Conservation (phyloP, 2,113 vertebrate genomes). For the Serranochromis macrocephalus region DNA sequence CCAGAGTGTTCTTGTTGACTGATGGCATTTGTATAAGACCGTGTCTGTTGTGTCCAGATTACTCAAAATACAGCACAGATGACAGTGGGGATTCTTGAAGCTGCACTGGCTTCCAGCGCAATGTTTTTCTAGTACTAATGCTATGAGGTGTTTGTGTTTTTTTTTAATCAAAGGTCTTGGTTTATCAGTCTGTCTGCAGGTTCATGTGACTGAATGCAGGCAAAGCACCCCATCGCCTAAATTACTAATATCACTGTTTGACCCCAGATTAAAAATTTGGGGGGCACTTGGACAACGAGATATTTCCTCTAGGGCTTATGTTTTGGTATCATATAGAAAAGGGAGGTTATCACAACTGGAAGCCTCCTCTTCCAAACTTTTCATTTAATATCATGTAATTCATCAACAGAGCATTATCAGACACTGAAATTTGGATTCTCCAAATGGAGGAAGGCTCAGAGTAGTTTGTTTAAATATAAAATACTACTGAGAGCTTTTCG, state of each 20-base stretch:
- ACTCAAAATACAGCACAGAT: not conserved
- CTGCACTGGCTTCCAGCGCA: not conserved
- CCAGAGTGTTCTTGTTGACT: not conserved
- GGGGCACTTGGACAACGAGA: not conserved
- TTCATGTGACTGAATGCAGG: not conserved
- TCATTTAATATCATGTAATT: not conserved
- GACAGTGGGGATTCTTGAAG: not conserved
- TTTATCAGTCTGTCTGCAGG: not conserved
- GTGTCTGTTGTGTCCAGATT: not conserved
- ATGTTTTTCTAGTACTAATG: not conserved
- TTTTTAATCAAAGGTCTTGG: not conserved
- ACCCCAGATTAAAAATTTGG: not conserved
- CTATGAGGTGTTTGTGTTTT: not conserved
- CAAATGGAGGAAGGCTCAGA: not conserved
- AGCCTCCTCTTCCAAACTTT: not conserved
- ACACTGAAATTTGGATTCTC: not conserved
- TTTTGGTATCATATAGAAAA: conserved; percentile 6
- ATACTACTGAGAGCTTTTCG: not conserved
- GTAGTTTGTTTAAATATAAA: not conserved
- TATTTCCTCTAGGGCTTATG: not conserved
- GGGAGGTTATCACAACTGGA: not conserved
- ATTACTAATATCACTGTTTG: not conserved
- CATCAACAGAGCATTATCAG: not conserved
- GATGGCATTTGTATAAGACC: not conserved
- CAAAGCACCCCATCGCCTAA: not conserved